Evolutionary conservation across 2,113 vertebrate species (phyloP).

Genomic region (Apistogramma diplotaenia): DNA sequence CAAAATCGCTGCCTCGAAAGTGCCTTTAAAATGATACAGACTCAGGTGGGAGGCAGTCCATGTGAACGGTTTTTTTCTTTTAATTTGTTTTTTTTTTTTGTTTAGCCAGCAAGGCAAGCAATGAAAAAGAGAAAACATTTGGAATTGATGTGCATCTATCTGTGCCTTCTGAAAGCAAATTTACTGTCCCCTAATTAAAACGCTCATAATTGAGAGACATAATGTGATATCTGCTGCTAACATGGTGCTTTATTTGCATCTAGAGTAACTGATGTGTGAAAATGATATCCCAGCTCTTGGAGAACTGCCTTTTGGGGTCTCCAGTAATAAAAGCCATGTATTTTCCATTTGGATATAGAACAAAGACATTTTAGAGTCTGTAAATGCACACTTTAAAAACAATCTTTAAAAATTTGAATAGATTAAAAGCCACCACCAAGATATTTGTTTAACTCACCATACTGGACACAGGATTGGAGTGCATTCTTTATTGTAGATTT

Average conservation of each 20-base stretch:
- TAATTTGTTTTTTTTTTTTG: neutral
- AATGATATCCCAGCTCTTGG: slow-evolving; percentile 24
- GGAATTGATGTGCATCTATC: slow-evolving; percentile 23
- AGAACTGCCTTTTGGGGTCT: slow-evolving; percentile 32
- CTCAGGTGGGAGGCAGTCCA: neutral
- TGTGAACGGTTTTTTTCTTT: neutral
- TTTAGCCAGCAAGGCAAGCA: neutral
- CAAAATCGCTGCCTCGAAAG: neutral
- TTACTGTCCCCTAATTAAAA: slow-evolving; percentile 48
- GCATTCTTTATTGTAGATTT: neutral
- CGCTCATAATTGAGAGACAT: slow-evolving; percentile 13
- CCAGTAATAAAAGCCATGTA: neutral
- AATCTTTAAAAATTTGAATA: no score
- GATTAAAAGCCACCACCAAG: neutral
- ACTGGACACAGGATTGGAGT: neutral
- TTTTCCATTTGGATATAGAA: no score
- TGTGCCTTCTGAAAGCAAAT: slow-evolving; percentile 15
- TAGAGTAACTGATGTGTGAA: slow-evolving; percentile 42
- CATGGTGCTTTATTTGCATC: slow-evolving; percentile 39
- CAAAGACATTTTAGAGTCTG: no score
- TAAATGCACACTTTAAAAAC: no score
- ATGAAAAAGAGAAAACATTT: neutral
- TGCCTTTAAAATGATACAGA: neutral
- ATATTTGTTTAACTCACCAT: neutral
- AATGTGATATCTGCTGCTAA: slow-evolving; percentile 45